Base-by-base conservation (phyloP, 2,888 invertebrate species). In the Bugulina stolonifera region DNA sequence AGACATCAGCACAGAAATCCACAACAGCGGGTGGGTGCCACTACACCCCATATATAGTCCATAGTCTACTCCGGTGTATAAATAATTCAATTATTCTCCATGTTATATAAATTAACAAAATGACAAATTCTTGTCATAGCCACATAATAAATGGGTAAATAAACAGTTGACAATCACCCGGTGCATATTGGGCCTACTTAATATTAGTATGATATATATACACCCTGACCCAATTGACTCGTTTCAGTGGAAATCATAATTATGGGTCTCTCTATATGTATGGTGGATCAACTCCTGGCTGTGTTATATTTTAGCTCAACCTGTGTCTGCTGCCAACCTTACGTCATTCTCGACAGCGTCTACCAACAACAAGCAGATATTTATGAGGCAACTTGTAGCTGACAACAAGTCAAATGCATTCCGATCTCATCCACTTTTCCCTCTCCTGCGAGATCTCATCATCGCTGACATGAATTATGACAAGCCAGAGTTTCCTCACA, bases 381-480 rank as follows among this genome's bases (percentile, higher is more conserved):
- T 83, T 75, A 81, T 83, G 73, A 82, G 82, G 72, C 79, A 80
- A 73, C 77, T 83, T 25, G 80, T 83, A 69, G 79, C 78, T 25
- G 83, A 82, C 73, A 64, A 27, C 32, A 78, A 79, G 57, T 81
- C 81, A 54, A 80, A 78, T 71, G 83, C 82, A 35, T 83, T 82
- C 76, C 76, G 82, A 58, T 82, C 82, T 23, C 83, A 84, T 76
- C 82, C 84, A 1, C 76, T 84, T 73, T 83, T 81, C 75, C 81
- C 81, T 0, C 77, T 84, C 57, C 77, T 84, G 54, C 78, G 83
- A 70, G 84, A 84, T 73, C 77, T 84, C 74, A 81, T 83, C 73
- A 82, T 84, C 71, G 83, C 83, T 22, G 83, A 83, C 75, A 82
- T 82, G 81, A 84, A 83, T 77, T 83, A 83, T 74, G 78, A 79